These are phyloP conservation scores for Phyto melanocephala DNA, from an alignment of 2,888 invertebrate genomes.

Conservation along the genomic window DNA sequence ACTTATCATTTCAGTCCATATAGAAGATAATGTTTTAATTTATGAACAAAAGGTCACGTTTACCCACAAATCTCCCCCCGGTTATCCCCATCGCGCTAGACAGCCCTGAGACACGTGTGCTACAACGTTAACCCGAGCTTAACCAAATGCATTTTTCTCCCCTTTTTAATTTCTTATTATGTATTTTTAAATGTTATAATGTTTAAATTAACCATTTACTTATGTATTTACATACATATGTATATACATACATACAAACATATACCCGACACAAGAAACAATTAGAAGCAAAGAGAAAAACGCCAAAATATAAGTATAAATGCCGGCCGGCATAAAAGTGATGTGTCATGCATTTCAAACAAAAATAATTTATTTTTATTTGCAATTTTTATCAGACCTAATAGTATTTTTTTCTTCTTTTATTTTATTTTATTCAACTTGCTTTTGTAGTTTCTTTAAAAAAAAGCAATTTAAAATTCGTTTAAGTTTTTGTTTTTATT, in stretches of 20 bases:
- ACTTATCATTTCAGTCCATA: no score
- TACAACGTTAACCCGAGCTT: neutral
- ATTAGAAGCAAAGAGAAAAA: neutral
- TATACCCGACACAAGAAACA: no score
- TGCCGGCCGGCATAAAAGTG: conserved; percentile 31
- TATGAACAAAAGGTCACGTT: no score
- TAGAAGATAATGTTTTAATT: no score
- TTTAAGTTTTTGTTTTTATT: neutral
- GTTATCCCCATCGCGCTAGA: neutral
- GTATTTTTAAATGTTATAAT: neutral
- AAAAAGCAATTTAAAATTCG: conserved; percentile 6
- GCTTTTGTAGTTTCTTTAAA: conserved; percentile 2
- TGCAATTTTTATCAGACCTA: conserved; percentile 38
- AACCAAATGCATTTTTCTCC: neutral
- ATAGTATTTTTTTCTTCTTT: conserved; percentile 19
- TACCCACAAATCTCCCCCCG: no score
- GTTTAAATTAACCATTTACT: neutral
- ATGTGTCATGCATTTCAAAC: conserved; percentile 59
- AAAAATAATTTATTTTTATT: conserved; percentile 14
- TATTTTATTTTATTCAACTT: neutral
- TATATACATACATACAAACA: neutral
- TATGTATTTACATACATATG: no score
- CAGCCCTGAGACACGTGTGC: neutral
- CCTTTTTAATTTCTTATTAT: neutral
- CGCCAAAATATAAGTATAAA: conserved; percentile 8